Percentiles rank a stretch among this genome's conserved stretches.
These are phyloP conservation scores for Pogonocherus hispidulus DNA, from an alignment of 2,888 invertebrate genomes.

Conservation along the genomic window DNA sequence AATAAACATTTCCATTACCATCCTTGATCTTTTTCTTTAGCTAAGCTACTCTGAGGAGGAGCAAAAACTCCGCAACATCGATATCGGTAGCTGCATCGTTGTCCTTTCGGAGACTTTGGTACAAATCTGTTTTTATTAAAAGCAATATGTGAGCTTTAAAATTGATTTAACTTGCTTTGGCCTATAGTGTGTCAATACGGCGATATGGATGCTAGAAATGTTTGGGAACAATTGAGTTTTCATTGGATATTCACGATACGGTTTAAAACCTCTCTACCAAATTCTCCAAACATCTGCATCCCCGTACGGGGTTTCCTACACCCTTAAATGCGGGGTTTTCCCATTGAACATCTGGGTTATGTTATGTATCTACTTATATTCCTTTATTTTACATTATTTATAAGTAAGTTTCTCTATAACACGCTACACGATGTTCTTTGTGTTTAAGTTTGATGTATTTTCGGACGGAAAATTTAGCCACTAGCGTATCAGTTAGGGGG, in stretches of 20 bases:
- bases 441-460: conserved; percentile 28
- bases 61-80: too few relatives aligned
- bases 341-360: conserved; percentile 45
- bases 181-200: background rate
- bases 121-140: too few relatives aligned
- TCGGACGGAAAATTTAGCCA: background rate
- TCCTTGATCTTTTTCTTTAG: too few relatives aligned
- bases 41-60: too few relatives aligned
- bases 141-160: too few relatives aligned
- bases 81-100: too few relatives aligned
- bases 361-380: conserved; percentile 44
- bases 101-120: too few relatives aligned
- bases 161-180: too few relatives aligned
- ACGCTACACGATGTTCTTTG: conserved; percentile 29
- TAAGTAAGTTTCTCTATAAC: conserved; percentile 38
- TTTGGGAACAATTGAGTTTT: conserved; percentile 26
- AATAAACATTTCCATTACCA: too few relatives aligned
- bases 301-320: conserved; percentile 6
- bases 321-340: conserved; percentile 23
- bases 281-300: conserved; percentile 33
- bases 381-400: conserved; percentile 47
- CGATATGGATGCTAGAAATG: conserved; percentile 10
- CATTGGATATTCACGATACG: conserved; percentile 24
- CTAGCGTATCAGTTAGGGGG: background rate
- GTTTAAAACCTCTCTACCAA: conserved; percentile 30